Evolutionary conservation across 2,888 invertebrate species (phyloP).

Genomic region (Hybos culiciformis): DNA sequence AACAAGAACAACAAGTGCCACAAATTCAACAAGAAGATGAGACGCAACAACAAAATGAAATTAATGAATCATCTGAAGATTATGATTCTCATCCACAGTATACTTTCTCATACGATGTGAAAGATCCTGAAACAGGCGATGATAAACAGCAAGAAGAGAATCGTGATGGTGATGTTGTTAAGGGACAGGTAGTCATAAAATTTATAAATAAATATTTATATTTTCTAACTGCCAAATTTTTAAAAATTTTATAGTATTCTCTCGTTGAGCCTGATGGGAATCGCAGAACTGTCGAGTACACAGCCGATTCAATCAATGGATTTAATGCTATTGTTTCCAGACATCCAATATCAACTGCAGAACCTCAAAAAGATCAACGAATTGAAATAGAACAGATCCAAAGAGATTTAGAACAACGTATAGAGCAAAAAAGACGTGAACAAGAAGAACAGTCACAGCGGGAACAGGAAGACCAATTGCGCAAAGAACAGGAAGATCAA

Average conservation of each 20-base stretch:
- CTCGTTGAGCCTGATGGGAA: slow-evolving; percentile 17
- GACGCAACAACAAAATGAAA: background rate
- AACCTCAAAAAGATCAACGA: slow-evolving; percentile 4
- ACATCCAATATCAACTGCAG: slow-evolving; percentile 3
- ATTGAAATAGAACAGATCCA: slow-evolving; percentile 16
- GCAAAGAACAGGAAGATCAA: slow-evolving; percentile 34
- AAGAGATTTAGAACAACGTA: slow-evolving; percentile 23
- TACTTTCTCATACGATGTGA: slow-evolving; percentile 19
- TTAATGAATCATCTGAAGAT: slow-evolving; percentile 18
- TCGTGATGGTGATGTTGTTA: slow-evolving; percentile 20
- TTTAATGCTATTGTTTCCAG: slow-evolving; percentile 17
- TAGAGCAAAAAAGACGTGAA: background rate
- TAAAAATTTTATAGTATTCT: slow-evolving; percentile 13
- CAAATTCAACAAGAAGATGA: background rate
- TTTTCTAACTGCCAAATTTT: background rate
- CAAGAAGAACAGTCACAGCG: slow-evolving; percentile 1
- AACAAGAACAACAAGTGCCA: background rate
- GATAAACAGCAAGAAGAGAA: slow-evolving; percentile 21
- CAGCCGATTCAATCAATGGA: slow-evolving; percentile 16
- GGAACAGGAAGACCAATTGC: slow-evolving; percentile 29
- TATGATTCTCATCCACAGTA: slow-evolving; percentile 19
- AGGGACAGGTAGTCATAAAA: slow-evolving; percentile 16
- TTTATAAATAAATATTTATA: background rate
- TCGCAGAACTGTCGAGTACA: slow-evolving; percentile 16
- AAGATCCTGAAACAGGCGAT: slow-evolving; percentile 21